A percentile compares a stretch with the other conserved stretches of the same genome.
These are phyloP conservation scores for Entomyzon cyanotis DNA, from an alignment of 2,113 vertebrate genomes.

Conservation along the genomic window DNA sequence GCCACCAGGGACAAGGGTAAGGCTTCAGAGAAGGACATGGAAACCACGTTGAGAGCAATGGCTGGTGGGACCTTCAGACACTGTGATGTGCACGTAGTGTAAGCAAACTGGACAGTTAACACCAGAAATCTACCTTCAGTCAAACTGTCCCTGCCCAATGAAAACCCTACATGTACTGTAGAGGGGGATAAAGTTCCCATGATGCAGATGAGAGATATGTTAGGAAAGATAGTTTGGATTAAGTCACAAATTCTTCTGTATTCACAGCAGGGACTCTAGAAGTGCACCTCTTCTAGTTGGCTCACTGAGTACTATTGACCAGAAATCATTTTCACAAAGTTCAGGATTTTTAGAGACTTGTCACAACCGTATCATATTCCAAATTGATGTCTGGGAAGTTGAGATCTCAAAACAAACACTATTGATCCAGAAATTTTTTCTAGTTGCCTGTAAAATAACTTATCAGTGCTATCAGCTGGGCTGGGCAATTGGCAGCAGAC, in stretches of 20 bases:
- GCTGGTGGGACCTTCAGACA: not conserved
- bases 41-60: not conserved
- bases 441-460: not conserved
- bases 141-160: not conserved
- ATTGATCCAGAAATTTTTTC: not conserved
- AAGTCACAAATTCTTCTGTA: not conserved
- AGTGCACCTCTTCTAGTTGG: not conserved
- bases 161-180: not conserved
- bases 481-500: rapidly evolving
- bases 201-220: not conserved
- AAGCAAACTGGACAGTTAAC: not conserved
- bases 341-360: not conserved
- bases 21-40: not conserved
- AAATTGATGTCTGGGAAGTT: not conserved
- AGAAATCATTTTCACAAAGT: not conserved
- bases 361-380: not conserved
- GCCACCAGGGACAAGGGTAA: not conserved
- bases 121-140: not conserved
- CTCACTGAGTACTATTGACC: not conserved
- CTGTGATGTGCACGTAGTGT: rapidly evolving
- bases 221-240: not conserved
- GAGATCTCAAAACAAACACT: not conserved
- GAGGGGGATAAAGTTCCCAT: not conserved
- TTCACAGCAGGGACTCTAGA: not conserved
- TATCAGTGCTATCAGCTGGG: not conserved